Conservation (phyloP, 2,888 invertebrate species). For the Pristionchus fissidentatus region DNA sequence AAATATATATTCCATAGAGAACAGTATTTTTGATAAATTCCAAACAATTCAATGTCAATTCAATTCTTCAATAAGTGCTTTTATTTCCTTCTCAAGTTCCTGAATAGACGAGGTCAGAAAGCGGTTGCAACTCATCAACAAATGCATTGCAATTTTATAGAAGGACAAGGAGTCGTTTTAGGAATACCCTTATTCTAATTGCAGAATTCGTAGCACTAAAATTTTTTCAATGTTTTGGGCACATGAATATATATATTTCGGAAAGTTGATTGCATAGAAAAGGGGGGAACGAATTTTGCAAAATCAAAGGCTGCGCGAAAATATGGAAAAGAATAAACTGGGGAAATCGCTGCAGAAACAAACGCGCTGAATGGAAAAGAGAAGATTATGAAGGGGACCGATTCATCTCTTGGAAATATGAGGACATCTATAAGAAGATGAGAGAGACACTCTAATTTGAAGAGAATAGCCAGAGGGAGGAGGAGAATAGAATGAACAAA, state of each 20-base stretch:
- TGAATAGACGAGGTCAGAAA: neutral
- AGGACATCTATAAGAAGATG: slow-evolving; percentile 29
- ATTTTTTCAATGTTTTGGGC: no score
- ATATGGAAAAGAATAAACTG: no score
- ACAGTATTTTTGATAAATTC: no score
- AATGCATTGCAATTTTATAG: slow-evolving; percentile 32
- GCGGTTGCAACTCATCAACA: neutral
- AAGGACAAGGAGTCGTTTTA: neutral
- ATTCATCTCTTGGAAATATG: slow-evolving; percentile 24
- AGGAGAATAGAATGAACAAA: slow-evolving; percentile 37
- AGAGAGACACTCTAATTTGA: slow-evolving; percentile 20
- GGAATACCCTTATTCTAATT: slow-evolving; percentile 1
- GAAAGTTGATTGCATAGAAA: no score
- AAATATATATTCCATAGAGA: no score
- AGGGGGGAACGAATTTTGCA: no score
- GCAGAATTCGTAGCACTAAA: neutral
- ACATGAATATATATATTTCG: no score
- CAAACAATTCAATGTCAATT: no score
- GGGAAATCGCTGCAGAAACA: no score
- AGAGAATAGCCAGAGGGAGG: slow-evolving; percentile 23
- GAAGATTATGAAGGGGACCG: neutral
- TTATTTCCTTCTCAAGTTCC: no score
- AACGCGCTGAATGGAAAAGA: slow-evolving; percentile 4
- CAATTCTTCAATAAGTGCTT: neutral
- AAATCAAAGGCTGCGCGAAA: no score